phyloP scores from a whole-genome alignment of 2,113 vertebrate genomes.

The Sebastes schlegelii region DNA sequence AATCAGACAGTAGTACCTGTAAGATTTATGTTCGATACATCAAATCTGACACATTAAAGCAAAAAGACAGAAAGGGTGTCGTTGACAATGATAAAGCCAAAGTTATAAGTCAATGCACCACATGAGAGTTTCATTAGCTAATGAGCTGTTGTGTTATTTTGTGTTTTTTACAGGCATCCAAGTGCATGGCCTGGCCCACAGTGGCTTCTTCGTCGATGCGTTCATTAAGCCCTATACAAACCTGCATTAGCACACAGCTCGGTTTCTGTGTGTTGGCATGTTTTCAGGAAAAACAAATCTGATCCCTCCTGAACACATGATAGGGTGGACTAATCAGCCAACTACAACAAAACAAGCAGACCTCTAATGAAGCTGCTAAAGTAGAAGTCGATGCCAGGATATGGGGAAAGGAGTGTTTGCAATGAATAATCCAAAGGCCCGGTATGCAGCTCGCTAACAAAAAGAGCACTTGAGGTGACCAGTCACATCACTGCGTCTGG shows the following conservation, averaged over 20 bases:
- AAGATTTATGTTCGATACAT: neutral
- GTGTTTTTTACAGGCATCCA: slow-evolving; percentile 33
- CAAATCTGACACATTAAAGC: neutral
- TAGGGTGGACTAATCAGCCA: slow-evolving; percentile 51
- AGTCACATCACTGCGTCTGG: neutral
- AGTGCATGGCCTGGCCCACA: neutral
- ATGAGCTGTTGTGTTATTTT: slow-evolving; percentile 44
- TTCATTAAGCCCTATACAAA: slow-evolving; percentile 40
- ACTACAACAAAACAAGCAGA: slow-evolving; percentile 46
- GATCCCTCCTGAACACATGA: slow-evolving; percentile 53
- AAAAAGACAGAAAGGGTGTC: neutral
- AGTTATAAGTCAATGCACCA: slow-evolving; percentile 24
- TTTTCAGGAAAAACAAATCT: slow-evolving; percentile 54
- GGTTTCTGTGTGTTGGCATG: slow-evolving; percentile 44
- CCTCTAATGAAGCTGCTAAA: slow-evolving; percentile 47
- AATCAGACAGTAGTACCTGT: slow-evolving; percentile 3
- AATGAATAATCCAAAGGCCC: neutral
- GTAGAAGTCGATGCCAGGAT: slow-evolving; percentile 23
- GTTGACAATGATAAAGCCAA: neutral
- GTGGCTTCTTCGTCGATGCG: slow-evolving; percentile 26
- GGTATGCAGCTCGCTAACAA: neutral
- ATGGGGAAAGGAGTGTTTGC: neutral
- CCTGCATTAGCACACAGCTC: slow-evolving; percentile 18
- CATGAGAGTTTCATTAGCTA: slow-evolving; percentile 32
- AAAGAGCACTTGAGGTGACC: neutral